Percentiles rank a stretch among this genome's conserved stretches.
phyloP scores from a whole-genome alignment of 2,888 invertebrate genomes.

The Helicoverpa assulta region DNA sequence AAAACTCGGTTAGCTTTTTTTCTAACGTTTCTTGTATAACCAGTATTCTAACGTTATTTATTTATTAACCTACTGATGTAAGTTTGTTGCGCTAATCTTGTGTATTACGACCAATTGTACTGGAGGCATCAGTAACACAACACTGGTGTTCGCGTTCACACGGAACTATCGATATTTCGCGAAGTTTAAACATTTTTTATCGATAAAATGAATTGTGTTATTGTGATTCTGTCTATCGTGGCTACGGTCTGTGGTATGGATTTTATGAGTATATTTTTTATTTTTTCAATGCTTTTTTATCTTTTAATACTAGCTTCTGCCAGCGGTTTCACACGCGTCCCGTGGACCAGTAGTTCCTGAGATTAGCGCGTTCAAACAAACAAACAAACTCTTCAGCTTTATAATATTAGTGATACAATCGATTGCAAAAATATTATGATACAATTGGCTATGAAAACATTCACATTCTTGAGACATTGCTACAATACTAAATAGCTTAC shows the following conservation, averaged over 20 bases:
- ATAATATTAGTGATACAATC: too few relatives aligned
- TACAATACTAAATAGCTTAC: too few relatives aligned
- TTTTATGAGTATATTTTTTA: not conserved
- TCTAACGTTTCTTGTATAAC: constrained; percentile 5
- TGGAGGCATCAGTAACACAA: constrained; percentile 47
- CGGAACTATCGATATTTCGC: constrained; percentile 37
- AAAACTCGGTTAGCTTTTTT: too few relatives aligned
- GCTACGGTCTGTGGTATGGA: constrained; percentile 40
- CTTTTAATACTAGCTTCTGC: too few relatives aligned
- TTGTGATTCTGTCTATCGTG: constrained; percentile 31
- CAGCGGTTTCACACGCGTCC: too few relatives aligned
- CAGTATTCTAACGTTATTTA: constrained; percentile 23
- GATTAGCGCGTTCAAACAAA: too few relatives aligned
- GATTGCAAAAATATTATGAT: too few relatives aligned
- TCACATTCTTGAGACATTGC: too few relatives aligned
- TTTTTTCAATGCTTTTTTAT: too few relatives aligned
- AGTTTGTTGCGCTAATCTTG: constrained; percentile 38
- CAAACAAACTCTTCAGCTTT: too few relatives aligned
- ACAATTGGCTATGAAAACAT: too few relatives aligned
- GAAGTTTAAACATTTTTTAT: not conserved
- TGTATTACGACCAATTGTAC: constrained; percentile 45
- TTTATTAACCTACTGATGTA: constrained; percentile 46
- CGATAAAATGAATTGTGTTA: constrained; percentile 39
- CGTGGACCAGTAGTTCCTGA: too few relatives aligned
- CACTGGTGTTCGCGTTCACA: constrained; percentile 27